A percentile compares a stretch with the other conserved stretches of the same genome.
Evolutionary conservation across 1,140 invertebrate genomes (phyloP).

Genomic region (Drosophila ananassae): DNA sequence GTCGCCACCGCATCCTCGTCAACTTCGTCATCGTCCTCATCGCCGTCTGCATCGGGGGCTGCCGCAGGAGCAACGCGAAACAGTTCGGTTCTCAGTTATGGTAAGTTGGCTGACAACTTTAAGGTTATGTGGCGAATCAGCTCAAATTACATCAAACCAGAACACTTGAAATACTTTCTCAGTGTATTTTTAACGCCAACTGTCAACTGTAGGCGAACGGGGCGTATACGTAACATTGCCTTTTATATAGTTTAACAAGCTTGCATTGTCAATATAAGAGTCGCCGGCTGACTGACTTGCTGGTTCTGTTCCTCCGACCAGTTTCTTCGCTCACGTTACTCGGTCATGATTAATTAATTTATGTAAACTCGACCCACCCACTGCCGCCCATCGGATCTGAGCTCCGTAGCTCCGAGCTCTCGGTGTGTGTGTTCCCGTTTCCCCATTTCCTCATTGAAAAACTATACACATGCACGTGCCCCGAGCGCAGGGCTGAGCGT

Average conservation of each 20-base stretch:
- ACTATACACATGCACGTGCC: conserved; percentile 43
- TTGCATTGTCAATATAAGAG: conserved; percentile 7
- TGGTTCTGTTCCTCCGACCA: conserved; percentile 13
- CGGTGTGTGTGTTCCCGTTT: conserved; percentile 10
- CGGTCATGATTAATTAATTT: conserved; percentile 77
- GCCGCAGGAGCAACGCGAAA: conserved; percentile 30
- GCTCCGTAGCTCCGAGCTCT: too few relatives aligned
- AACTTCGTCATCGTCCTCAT: conserved; percentile 6
- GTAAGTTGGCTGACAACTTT: conserved; percentile 31
- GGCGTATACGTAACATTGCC: conserved; percentile 60
- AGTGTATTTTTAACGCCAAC: conserved; percentile 1
- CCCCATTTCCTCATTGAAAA: conserved; percentile 25
- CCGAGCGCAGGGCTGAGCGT: conserved; percentile 18
- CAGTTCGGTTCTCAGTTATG: conserved; percentile 45
- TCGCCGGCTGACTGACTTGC: conserved; percentile 31
- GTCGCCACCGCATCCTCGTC: conserved; percentile 22
- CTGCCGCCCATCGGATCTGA: too few relatives aligned
- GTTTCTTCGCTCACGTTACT: conserved; percentile 63
- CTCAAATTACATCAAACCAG: neutral
- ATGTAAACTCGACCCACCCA: conserved; percentile 61
- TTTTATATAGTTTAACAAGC: conserved; percentile 24
- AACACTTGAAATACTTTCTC: neutral
- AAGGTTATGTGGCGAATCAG: neutral
- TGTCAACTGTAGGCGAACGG: conserved; percentile 10
- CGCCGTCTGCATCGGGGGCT: conserved; percentile 13